Conservation (phyloP, 2,888 invertebrate genomes). For the Xylota segnis region DNA sequence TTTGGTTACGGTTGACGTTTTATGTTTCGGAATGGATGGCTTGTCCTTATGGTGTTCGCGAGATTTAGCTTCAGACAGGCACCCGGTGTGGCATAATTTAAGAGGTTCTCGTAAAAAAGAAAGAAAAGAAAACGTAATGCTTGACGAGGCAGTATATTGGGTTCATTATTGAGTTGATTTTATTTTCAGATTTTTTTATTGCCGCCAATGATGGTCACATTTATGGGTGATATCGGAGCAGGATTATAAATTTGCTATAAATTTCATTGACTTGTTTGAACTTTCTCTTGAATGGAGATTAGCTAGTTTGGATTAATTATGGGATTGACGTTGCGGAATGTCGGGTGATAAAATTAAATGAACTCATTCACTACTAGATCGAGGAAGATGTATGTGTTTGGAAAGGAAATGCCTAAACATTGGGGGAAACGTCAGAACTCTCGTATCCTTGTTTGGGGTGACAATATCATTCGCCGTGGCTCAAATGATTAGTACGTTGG, state of each 20-base stretch:
- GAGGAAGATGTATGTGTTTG: too few species aligned
- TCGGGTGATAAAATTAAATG: too few species aligned
- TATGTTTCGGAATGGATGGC: background rate
- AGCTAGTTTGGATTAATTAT: background rate
- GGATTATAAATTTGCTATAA: background rate
- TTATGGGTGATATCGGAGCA: background rate
- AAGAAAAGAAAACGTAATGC: background rate
- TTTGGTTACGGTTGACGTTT: conserved; percentile 21
- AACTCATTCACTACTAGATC: too few species aligned
- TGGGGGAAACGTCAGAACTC: too few species aligned
- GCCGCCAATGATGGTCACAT: background rate
- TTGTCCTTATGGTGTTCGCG: background rate
- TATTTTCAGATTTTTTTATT: conserved; percentile 1
- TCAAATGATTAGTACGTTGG: too few species aligned
- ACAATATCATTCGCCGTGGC: too few species aligned
- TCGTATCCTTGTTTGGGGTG: too few species aligned
- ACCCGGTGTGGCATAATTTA: conserved; percentile 24
- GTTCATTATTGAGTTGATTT: conserved; percentile 6
- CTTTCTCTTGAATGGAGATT: background rate
- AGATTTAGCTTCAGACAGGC: background rate
- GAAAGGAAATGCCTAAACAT: too few species aligned
- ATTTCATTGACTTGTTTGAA: background rate
- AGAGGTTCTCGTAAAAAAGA: conserved; percentile 3
- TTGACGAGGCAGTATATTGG: background rate
- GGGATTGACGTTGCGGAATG: too few species aligned